Percentiles rank a stretch among this genome's conserved stretches.
These are phyloP conservation scores for Ctenosaura bakeri DNA, from an alignment of 2,797 vertebrate genomes.

Conservation along the genomic window DNA sequence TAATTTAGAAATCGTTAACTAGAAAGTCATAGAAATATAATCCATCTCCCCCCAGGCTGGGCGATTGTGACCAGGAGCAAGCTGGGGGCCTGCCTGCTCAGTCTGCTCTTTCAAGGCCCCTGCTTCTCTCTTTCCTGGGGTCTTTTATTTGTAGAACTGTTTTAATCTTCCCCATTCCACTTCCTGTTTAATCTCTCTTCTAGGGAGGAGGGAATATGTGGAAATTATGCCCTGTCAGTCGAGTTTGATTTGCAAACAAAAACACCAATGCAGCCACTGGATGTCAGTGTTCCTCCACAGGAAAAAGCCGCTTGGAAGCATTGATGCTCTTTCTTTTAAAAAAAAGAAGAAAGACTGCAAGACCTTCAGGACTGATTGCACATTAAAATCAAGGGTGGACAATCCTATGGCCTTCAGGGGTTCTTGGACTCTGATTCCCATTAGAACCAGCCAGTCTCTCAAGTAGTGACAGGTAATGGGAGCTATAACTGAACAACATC, in stretches of 20 bases:
- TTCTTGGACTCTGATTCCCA: neutral
- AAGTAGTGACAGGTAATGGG: neutral
- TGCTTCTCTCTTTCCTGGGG: no score
- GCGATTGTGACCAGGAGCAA: no score
- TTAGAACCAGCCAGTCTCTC: neutral
- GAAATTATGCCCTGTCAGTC: rapidly evolving
- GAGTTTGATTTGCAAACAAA: neutral
- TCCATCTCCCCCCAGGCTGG: no score
- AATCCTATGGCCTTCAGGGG: neutral
- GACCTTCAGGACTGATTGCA: neutral
- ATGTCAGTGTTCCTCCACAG: conserved; percentile 63
- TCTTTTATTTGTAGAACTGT: no score
- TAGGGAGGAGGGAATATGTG: rapidly evolving
- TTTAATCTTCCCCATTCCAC: neutral
- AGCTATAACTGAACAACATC: neutral
- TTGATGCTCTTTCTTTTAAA: neutral
- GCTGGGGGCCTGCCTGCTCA: no score
- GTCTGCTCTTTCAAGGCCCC: no score
- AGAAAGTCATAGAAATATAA: no score
- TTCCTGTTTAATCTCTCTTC: neutral
- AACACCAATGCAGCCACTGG: conserved; percentile 48
- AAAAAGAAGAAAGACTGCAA: no score
- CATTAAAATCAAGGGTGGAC: neutral
- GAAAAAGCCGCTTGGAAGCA: neutral
- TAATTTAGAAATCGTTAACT: no score